Evolutionary conservation across 2,113 vertebrate genomes (phyloP).

Genomic region (Vicugna pacos): DNA sequence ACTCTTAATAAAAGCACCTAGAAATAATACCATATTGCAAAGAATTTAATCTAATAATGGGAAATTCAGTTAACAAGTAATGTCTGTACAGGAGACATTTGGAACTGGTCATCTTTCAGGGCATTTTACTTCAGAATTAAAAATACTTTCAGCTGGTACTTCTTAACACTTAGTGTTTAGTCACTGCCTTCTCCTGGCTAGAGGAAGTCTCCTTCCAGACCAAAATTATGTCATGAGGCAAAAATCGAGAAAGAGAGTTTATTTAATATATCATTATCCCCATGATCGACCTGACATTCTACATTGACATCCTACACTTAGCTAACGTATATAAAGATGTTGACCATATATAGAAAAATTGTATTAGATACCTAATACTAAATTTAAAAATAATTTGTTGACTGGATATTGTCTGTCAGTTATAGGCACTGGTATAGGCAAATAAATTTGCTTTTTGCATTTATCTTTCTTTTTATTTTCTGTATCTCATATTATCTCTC

Average conservation of each 20-base stretch:
- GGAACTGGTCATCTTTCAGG: neutral
- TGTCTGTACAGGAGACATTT: neutral
- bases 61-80: neutral
- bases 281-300: neutral
- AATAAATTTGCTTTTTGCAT: neutral
- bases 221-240: neutral
- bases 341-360: neutral
- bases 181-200: neutral
- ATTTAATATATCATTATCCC: neutral
- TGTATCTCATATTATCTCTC: neutral
- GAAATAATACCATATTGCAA: neutral
- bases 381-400: neutral
- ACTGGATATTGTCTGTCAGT: neutral
- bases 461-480: neutral
- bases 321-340: neutral
- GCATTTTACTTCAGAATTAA: neutral
- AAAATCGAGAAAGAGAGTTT: neutral
- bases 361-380: neutral
- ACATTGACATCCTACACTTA: neutral
- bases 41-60: neutral
- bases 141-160: neutral
- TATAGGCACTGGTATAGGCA: neutral
- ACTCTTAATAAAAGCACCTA: neutral
- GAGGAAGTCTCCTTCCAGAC: accelerated
- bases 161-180: neutral